Evolutionary conservation across 2,888 invertebrate species (phyloP).

Genomic region (Leucophora obtusa): DNA sequence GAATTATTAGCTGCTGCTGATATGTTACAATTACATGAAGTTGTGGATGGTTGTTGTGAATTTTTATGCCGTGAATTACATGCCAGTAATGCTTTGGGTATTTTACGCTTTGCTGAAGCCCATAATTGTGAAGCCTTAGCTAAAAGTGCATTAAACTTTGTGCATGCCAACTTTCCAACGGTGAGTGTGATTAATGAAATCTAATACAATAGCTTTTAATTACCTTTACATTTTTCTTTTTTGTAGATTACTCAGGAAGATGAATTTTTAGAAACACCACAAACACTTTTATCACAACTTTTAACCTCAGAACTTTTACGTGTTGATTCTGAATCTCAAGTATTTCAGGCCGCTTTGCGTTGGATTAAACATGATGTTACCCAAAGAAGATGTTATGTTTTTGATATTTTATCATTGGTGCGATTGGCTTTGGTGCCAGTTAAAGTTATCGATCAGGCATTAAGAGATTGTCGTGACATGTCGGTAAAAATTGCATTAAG

Average conservation of each 20-base stretch:
- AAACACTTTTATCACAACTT: constrained; percentile 86
- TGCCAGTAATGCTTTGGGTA: constrained; percentile 92
- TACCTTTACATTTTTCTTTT: background rate
- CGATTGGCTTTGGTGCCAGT: constrained; percentile 90
- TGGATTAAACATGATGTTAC: constrained; percentile 92
- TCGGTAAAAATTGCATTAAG: constrained; percentile 89
- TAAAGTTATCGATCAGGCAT: constrained; percentile 87
- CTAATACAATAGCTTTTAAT: background rate
- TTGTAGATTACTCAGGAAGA: constrained; percentile 83
- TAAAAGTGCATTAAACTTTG: constrained; percentile 88
- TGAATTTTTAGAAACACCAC: constrained; percentile 90
- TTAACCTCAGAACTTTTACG: constrained; percentile 91
- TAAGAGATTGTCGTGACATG: constrained; percentile 88
- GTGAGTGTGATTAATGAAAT: constrained; percentile 80
- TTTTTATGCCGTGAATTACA: constrained; percentile 91
- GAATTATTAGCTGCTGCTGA: constrained; percentile 93
- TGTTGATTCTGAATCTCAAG: constrained; percentile 94
- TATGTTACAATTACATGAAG: constrained; percentile 92
- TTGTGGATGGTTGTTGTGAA: constrained; percentile 90
- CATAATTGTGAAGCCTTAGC: constrained; percentile 90
- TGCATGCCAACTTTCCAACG: constrained; percentile 89
- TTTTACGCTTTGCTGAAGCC: constrained; percentile 93
- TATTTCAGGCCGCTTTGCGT: constrained; percentile 90
- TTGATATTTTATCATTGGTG: constrained; percentile 90
- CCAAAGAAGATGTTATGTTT: constrained; percentile 88